A percentile compares a stretch with the other conserved stretches of the same genome.
These are phyloP conservation scores for Xylota sylvarum DNA, from an alignment of 2,888 invertebrate species.

Conservation along the genomic window DNA sequence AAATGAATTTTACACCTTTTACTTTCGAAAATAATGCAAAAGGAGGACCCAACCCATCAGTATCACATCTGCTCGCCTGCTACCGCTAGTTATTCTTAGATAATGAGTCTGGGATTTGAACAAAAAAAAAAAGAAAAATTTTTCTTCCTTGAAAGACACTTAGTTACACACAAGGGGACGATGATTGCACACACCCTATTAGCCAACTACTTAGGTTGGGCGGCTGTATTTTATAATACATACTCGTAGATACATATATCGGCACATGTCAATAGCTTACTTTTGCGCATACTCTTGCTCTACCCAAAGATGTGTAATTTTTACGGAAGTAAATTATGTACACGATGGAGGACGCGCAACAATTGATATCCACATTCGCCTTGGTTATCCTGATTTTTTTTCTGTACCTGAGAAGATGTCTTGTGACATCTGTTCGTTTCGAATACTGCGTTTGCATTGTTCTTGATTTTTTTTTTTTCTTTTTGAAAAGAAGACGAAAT, in stretches of 20 bases:
- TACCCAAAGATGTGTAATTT: conserved; percentile 46
- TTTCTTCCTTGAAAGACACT: conserved; percentile 3
- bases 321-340: conserved; percentile 76
- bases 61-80: conserved; percentile 60
- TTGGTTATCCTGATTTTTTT: conserved; percentile 24
- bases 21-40: conserved; percentile 31
- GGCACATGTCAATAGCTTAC: conserved; percentile 74
- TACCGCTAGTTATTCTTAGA: conserved; percentile 54
- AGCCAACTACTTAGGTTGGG: conserved; percentile 66
- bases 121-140: conserved; percentile 13
- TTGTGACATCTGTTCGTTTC: conserved; percentile 63
- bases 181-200: conserved; percentile 68
- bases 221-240: conserved; percentile 41
- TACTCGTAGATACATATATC: conserved; percentile 20
- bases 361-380: conserved; percentile 55
- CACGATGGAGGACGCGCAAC: conserved; percentile 53
- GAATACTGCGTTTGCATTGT: conserved; percentile 17
- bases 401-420: conserved; percentile 57
- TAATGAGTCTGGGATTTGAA: conserved; percentile 53
- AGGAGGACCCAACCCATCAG: conserved; percentile 29
- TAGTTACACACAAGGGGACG: conserved; percentile 32
- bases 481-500: not conserved
- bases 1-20: conserved; percentile 73
- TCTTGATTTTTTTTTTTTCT: no score
- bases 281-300: conserved; percentile 66